phyloP scores from a whole-genome alignment of 1,140 invertebrate species.

The Orussus abietinus region DNA sequence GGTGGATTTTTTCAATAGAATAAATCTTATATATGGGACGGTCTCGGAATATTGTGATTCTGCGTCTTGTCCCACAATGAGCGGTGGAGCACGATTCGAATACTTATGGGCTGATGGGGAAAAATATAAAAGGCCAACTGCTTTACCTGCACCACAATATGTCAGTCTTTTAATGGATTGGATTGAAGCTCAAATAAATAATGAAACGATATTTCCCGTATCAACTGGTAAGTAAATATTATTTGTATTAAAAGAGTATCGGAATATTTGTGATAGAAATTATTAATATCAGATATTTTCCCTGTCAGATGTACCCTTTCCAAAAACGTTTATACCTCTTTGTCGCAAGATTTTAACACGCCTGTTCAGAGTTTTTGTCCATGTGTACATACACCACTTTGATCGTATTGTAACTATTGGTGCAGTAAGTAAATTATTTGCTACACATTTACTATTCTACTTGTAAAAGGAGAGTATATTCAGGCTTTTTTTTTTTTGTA shows the following conservation, averaged over 20 bases:
- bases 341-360: slow-evolving; percentile 89
- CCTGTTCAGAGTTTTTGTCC: slow-evolving; percentile 91
- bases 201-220: slow-evolving; percentile 82
- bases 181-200: slow-evolving; percentile 91
- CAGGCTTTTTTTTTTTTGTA: slow-evolving; percentile 18
- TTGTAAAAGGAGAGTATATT: not conserved
- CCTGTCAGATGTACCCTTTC: slow-evolving; percentile 80
- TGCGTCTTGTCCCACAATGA: slow-evolving; percentile 87
- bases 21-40: slow-evolving; percentile 91
- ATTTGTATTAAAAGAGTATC: too few species aligned
- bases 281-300: slow-evolving; percentile 24
- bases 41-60: slow-evolving; percentile 85
- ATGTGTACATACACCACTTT: slow-evolving; percentile 97
- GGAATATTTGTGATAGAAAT: slow-evolving; percentile 1
- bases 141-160: slow-evolving; percentile 84
- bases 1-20: slow-evolving; percentile 95
- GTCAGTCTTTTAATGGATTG: slow-evolving; percentile 89
- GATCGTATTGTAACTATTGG: slow-evolving; percentile 84
- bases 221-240: slow-evolving; percentile 59
- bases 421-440: slow-evolving; percentile 64
- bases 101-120: slow-evolving; percentile 91
- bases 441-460: slow-evolving; percentile 8
- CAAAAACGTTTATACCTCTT: slow-evolving; percentile 73
- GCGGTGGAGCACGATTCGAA: slow-evolving; percentile 83
- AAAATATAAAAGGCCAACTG: slow-evolving; percentile 84